A percentile compares a stretch with the other conserved stretches of the same genome.
These are phyloP conservation scores for Diarsia rubi DNA, from an alignment of 2,888 invertebrate species.

Conservation along the genomic window DNA sequence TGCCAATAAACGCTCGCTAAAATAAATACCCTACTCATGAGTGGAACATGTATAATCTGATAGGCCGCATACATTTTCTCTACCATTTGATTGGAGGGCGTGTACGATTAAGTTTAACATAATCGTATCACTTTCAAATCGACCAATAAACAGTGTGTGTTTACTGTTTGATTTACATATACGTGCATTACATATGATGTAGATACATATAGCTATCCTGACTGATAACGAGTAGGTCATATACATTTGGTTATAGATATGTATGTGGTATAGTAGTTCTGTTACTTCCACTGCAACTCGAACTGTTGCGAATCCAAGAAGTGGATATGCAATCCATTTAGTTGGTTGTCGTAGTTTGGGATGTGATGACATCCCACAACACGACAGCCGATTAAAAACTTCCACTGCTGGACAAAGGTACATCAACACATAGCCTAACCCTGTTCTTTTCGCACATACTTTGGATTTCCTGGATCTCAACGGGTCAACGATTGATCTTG, in stretches of 20 bases:
- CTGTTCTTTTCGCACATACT: background rate
- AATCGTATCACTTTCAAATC: conserved; percentile 51
- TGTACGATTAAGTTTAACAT: conserved; percentile 44
- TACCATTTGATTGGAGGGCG: conserved; percentile 46
- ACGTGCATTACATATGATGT: background rate
- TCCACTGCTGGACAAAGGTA: background rate
- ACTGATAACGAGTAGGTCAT: conserved; percentile 6
- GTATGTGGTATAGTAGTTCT: background rate
- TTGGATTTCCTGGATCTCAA: background rate
- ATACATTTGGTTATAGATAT: background rate
- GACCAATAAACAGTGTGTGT: conserved; percentile 56
- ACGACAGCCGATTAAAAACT: too few species aligned
- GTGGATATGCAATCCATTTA: too few species aligned
- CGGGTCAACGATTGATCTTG: background rate
- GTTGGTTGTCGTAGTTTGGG: too few species aligned
- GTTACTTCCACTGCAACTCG: background rate
- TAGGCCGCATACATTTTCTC: conserved; percentile 20
- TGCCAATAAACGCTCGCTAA: background rate
- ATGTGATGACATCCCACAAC: too few species aligned
- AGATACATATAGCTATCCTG: background rate
- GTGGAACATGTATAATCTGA: conserved; percentile 20
- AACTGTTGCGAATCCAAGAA: background rate
- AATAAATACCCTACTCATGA: conserved; percentile 10
- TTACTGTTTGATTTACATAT: conserved; percentile 27
- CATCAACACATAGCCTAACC: background rate